Evolutionary conservation across 1,140 invertebrate genomes (phyloP).

Genomic region (Hydropsyche tenuis): DNA sequence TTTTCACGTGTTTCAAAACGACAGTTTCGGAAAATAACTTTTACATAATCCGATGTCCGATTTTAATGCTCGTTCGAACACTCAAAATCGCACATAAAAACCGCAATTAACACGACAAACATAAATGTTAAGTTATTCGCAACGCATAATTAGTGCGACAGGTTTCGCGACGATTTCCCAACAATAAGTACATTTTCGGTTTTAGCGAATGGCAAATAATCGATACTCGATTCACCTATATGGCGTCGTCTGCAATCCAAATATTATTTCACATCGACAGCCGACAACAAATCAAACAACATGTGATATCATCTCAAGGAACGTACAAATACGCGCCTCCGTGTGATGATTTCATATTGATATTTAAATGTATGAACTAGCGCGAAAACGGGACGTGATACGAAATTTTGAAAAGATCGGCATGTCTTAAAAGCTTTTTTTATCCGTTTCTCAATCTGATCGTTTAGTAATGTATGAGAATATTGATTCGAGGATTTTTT

Average conservation of each 20-base stretch:
- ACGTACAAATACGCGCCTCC: not conserved
- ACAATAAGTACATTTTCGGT: not conserved
- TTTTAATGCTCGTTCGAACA: no score
- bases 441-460: no score
- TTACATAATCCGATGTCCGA: no score
- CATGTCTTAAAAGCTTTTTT: no score
- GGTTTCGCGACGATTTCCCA: not conserved
- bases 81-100: not conserved
- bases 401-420: no score
- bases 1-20: no score
- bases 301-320: slow-evolving; percentile 3
- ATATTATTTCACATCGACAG: not conserved
- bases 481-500: no score
- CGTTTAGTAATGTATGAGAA: no score
- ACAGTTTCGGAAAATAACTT: no score
- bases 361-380: no score
- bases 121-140: not conserved
- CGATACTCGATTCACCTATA: not conserved
- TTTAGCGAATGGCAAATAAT: not conserved
- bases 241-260: not conserved
- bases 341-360: no score
- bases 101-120: not conserved
- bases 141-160: not conserved
- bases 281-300: not conserved
- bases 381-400: no score